phyloP scores from a whole-genome alignment of 2,113 vertebrate genomes.

The Orthonyx spaldingii region DNA sequence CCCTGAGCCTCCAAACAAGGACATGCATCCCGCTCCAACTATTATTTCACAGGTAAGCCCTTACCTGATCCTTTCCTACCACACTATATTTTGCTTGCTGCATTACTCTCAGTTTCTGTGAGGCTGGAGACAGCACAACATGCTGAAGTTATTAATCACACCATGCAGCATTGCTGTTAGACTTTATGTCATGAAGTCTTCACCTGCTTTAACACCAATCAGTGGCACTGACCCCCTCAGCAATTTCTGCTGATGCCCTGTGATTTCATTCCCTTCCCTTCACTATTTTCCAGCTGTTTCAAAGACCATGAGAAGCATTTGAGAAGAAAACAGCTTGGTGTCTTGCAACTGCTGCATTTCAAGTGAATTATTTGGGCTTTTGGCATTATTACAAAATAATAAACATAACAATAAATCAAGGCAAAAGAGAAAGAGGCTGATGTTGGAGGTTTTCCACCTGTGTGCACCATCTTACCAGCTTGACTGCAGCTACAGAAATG shows the following conservation, averaged over 20 bases:
- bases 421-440: not conserved
- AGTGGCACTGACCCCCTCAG: not conserved
- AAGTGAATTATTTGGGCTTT: not conserved
- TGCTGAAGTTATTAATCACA: not conserved
- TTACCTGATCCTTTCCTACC: not conserved
- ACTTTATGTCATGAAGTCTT: not conserved
- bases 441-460: not conserved
- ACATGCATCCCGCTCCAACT: not conserved
- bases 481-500: not conserved
- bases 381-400: not conserved
- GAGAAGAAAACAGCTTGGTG: not conserved
- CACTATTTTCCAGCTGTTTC: not conserved
- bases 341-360: not conserved
- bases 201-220: not conserved
- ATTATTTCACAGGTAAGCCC: not conserved
- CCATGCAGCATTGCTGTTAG: not conserved
- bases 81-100: not conserved
- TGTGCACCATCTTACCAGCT: not conserved
- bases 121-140: not conserved
- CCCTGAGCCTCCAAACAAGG: not conserved
- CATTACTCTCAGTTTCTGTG: not conserved
- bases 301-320: not conserved
- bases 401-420: not conserved
- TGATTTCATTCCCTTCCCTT: not conserved
- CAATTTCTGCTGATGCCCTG: not conserved